Conservation (phyloP, 1,140 invertebrate genomes). For the Nasonia giraulti region DNA sequence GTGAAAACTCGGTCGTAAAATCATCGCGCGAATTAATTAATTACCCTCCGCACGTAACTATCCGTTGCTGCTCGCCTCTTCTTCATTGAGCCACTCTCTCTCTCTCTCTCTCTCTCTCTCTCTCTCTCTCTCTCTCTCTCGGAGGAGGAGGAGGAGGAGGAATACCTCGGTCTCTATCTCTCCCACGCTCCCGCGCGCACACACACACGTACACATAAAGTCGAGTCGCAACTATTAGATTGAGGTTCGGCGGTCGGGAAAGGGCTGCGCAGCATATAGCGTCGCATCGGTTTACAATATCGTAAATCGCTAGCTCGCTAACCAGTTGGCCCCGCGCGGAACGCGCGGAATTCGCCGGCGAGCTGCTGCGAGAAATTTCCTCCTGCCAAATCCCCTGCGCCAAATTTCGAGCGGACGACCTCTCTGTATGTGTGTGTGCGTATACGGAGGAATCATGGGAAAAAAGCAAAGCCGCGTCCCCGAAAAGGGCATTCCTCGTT, state of each 20-base stretch:
- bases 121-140: no score
- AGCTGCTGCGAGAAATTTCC: neutral
- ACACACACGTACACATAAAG: constrained; percentile 20
- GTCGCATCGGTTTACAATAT: constrained; percentile 72
- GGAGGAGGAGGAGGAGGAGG: no score
- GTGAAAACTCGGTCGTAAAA: neutral
- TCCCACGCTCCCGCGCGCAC: constrained; percentile 10
- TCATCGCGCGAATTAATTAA: neutral
- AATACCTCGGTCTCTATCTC: constrained; percentile 23
- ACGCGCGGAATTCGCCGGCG: constrained; percentile 66
- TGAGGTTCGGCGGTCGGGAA: constrained; percentile 60
- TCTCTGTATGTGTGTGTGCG: neutral
- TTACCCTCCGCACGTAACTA: neutral
- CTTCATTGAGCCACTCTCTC: neutral
- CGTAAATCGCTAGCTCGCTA: constrained; percentile 70
- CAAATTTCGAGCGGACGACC: neutral
- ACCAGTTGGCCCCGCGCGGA: constrained; percentile 69
- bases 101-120: no score
- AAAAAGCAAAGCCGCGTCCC: constrained; percentile 2
- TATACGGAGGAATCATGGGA: constrained; percentile 6
- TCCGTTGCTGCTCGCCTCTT: neutral
- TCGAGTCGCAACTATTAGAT: constrained; percentile 70
- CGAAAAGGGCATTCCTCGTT: neutral
- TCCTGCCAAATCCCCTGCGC: neutral
- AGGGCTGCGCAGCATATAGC: constrained; percentile 57